Evolutionary conservation across 2,797 vertebrate genomes (phyloP), one percentile per base, ranked within the genome.

Genomic region (Helostoma temminkii): DNA sequence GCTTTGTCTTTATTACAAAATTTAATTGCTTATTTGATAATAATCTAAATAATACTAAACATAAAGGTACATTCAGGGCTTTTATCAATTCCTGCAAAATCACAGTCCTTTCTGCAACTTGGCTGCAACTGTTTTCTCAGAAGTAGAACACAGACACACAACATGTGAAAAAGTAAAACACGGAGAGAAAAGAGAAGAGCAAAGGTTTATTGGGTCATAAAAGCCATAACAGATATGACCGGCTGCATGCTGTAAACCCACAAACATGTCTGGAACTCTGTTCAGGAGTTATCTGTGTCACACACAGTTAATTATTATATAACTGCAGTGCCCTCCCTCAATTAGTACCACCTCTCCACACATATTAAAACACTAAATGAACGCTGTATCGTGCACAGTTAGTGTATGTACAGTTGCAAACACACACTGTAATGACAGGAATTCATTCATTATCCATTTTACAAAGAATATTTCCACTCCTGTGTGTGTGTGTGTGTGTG

Each of bases 181-280:
- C 8, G 19, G 36, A 45, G 22, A 62, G 39, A 59, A 66, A 79
- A 50, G 56, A 75, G 67, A 87, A 77, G 83, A 74, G 50, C 86
- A 85, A 89, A 89, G 89, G 84, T 87, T 75, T 25, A 6, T 36
- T 3, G 0, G 47, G 47, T 47, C 28, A 26, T 87, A 84, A 90
- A 90, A 63, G 22, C 9, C 6, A 8, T n/a, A 10, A 7, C 22
- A 71, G 82, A 88, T 83, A 83, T n/a, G n/a, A n/a, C 69, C 7
- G 0, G 9, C 22, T 16, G 1, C 12, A 11, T 1, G 26, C 24
- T 34, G 42, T 72, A 61, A 84, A 81, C 64, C 16, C 22, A 2
- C 43, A 32, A 22, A 25, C 36, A 64, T 11, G 2, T 28, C 36
- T 66, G 45, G 22, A 50, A 55, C 18, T 55, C 9, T 37, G 28